Evolutionary conservation across 2,113 vertebrate genomes (phyloP).

Genomic region (Oxyura jamaicensis): DNA sequence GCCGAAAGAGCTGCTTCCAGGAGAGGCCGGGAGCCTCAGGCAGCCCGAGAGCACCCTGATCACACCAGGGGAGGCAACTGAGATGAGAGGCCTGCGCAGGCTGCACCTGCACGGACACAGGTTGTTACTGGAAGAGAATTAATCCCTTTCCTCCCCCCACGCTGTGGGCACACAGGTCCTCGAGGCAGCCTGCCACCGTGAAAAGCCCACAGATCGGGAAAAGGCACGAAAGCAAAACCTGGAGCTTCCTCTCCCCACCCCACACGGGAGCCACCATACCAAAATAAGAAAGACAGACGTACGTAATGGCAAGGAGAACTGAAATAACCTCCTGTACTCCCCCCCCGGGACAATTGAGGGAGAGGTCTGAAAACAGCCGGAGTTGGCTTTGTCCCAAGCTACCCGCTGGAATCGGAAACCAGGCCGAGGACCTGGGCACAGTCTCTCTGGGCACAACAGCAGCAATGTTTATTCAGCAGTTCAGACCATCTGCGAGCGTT

Average conservation of each 20-base stretch:
- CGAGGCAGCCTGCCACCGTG: no score
- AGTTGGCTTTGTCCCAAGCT: conserved; percentile 50
- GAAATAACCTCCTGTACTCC: neutral
- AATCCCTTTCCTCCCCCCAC: no score
- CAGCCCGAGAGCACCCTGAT: neutral
- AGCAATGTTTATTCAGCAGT: conserved; percentile 67
- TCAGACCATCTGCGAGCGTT: conserved; percentile 77
- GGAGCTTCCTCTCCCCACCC: no score
- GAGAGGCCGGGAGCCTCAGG: neutral
- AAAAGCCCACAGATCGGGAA: no score
- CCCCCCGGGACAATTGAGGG: neutral
- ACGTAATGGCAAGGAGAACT: neutral
- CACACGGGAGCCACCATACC: no score
- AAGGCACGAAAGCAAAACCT: no score
- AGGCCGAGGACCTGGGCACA: conserved; percentile 21
- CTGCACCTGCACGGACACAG: no score
- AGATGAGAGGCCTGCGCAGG: neutral
- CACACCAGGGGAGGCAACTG: neutral
- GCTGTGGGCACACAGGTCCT: no score
- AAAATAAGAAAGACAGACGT: no score
- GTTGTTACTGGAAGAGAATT: no score
- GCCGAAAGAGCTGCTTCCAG: neutral
- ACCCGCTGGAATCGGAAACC: conserved; percentile 20
- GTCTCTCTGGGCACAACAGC: conserved; percentile 50
- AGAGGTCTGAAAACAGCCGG: neutral